Evolutionary conservation across 2,797 vertebrate genomes (phyloP).

Genomic region (Sphaeramia orbicularis): DNA sequence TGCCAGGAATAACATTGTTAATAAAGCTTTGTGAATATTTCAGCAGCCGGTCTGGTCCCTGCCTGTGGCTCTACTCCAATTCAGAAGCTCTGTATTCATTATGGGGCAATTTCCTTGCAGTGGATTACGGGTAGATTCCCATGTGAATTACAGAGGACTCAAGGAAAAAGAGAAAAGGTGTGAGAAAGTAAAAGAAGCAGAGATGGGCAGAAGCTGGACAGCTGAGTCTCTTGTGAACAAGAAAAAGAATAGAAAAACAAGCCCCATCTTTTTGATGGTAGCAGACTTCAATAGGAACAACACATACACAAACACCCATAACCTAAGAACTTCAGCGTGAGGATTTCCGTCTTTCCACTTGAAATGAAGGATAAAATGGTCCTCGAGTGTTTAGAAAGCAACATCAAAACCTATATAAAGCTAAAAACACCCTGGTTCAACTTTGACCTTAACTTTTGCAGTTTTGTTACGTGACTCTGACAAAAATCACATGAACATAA

Average conservation of each 20-base stretch:
- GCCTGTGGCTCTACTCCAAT: slow-evolving; percentile 70
- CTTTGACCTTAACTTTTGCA: neutral
- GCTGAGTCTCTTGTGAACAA: slow-evolving; percentile 36
- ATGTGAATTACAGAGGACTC: slow-evolving; percentile 29
- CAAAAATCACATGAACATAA: too few species aligned
- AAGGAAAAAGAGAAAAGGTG: slow-evolving; percentile 35
- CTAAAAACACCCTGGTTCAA: neutral
- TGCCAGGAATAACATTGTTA: slow-evolving; percentile 68
- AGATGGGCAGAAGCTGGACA: slow-evolving; percentile 1
- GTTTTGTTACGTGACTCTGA: too few species aligned
- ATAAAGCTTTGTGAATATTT: slow-evolving; percentile 82
- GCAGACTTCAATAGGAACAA: slow-evolving; percentile 21
- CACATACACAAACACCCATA: slow-evolving; percentile 18
- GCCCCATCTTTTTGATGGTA: slow-evolving; percentile 57
- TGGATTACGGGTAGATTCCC: slow-evolving; percentile 67
- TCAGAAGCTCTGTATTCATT: slow-evolving; percentile 72
- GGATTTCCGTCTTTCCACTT: slow-evolving; percentile 44
- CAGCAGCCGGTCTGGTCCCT: slow-evolving; percentile 67
- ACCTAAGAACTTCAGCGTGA: slow-evolving; percentile 28
- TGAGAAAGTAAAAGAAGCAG: slow-evolving; percentile 25
- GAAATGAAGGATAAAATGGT: slow-evolving; percentile 33
- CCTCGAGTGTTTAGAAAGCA: slow-evolving; percentile 41
- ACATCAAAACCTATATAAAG: neutral
- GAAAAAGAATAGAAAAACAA: slow-evolving; percentile 52
- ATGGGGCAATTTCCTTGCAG: slow-evolving; percentile 60